Conservation (phyloP, 1,140 invertebrate species). For the Drosophila kikkawai region DNA sequence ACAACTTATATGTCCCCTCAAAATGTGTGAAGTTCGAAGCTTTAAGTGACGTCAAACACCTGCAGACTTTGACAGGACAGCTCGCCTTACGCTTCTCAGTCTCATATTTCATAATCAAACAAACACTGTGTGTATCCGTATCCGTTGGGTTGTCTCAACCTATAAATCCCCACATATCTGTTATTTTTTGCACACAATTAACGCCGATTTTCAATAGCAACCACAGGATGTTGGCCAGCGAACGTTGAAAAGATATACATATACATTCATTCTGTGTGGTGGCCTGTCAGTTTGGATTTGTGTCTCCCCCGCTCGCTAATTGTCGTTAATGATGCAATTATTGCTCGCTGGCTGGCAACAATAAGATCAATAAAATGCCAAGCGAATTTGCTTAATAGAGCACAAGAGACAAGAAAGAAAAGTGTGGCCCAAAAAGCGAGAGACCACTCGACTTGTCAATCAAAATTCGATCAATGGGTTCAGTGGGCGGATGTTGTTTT, state of each 20-base stretch:
- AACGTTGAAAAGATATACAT: conserved; percentile 22
- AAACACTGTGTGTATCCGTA: conserved; percentile 18
- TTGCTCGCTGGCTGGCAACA: conserved; percentile 32
- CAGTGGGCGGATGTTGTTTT: conserved; percentile 33
- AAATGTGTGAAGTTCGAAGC: background rate
- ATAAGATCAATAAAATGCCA: conserved; percentile 50
- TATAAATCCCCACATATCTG: conserved; percentile 22
- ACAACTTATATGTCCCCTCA: background rate
- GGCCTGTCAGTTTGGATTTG: conserved; percentile 47
- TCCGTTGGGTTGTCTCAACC: conserved; percentile 36
- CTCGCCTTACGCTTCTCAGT: conserved; percentile 22
- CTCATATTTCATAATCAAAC: conserved; percentile 41
- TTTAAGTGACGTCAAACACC: conserved; percentile 28
- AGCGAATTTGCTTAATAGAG: conserved; percentile 50
- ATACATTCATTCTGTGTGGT: conserved; percentile 33
- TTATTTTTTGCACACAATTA: conserved; percentile 42
- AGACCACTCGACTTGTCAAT: conserved; percentile 45
- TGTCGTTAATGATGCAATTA: conserved; percentile 56
- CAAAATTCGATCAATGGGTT: conserved; percentile 52
- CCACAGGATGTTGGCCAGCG: conserved; percentile 27
- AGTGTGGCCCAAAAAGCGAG: conserved; percentile 26
- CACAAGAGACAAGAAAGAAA: conserved; percentile 17
- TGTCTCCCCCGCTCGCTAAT: conserved; percentile 29
- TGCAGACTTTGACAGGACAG: conserved; percentile 10
- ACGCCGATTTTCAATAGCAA: conserved; percentile 35